Base-by-base conservation (phyloP, 2,797 vertebrate species). In the Schizopygopsis malacanthus region DNA sequence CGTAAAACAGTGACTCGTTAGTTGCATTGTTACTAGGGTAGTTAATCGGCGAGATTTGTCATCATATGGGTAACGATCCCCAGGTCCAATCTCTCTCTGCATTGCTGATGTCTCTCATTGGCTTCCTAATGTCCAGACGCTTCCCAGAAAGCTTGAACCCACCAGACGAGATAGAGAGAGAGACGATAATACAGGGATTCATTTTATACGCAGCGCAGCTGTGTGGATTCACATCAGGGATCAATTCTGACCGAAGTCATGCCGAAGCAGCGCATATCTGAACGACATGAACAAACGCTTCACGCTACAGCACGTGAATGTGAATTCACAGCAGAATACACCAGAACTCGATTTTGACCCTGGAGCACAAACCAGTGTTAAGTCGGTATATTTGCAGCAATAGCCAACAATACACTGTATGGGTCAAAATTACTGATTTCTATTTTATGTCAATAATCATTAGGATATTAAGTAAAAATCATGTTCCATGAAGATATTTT, bases 161-260 rank as follows among this genome's bases (percentile, higher is more conserved):
- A 90, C 89, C 81, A 89, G 91, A 90, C 89, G 33, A 89, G 91
- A 28, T 28, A 28, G n/a, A n/a, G 11, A 63, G 59, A 63, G 59
- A 63, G n/a, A 28, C 25, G 59, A 90, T 91, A 90, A 91, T 70
- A 87, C 81, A 85, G 89, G 89, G 89, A 86, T 89, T 90, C 88
- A 89, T 89, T 88, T 39, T 91, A 85, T 91, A 91, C 94, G 91
- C 93, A 94, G 93, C 93, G 93, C 92, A 93, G 92, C 89, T 13
- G 88, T 87, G 88, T 91, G 87, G 54, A 61, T 59, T 83, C 76
- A 91, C 92, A 93, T 87, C 89, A 89, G 93, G 94, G 94, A 94
- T 94, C 93, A 94, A 91, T 95, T 94, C 94, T 94, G 94, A 94
- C 93, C 92, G 89, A 92, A 93, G 88, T 89, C 94, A 92, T 93